Conservation (phyloP, 2,113 vertebrate genomes). For the Upupa epops region DNA sequence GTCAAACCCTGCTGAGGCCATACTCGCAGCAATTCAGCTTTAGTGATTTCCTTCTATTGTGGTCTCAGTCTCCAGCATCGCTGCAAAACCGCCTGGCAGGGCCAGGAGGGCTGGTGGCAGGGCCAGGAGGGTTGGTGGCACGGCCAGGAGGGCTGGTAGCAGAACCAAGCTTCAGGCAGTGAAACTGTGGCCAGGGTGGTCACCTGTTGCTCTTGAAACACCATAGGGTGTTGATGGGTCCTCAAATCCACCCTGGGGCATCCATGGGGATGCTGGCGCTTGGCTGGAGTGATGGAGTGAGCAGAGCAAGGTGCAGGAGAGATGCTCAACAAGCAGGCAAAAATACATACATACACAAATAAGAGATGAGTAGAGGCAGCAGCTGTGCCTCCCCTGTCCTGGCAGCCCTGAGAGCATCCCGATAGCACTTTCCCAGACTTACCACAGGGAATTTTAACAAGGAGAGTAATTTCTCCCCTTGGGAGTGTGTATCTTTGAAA, state of each 20-base stretch:
- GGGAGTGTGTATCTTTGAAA: background rate
- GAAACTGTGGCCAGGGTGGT: background rate
- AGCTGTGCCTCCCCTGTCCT: background rate
- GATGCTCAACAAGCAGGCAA: background rate
- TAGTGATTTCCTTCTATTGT: conserved; percentile 64
- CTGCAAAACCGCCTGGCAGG: background rate
- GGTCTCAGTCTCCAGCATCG: conserved; percentile 44
- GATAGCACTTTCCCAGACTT: background rate
- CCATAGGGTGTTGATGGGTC: fast-evolving
- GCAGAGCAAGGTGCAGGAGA: background rate
- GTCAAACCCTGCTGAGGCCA: conserved; percentile 69
- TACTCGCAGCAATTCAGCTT: conserved; percentile 62
- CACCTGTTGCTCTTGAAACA: fast-evolving
- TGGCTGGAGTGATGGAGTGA: fast-evolving
- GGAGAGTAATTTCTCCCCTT: background rate
- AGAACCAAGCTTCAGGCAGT: too few species aligned
- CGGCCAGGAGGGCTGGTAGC: too few species aligned
- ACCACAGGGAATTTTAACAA: background rate
- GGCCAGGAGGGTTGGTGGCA: too few species aligned
- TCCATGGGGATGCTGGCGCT: background rate
- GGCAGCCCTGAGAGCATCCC: background rate
- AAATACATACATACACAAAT: background rate
- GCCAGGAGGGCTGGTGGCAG: background rate
- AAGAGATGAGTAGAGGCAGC: background rate
- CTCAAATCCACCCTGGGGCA: background rate